Conservation (phyloP, 2,888 invertebrate genomes). For the Halocaridina rubra region DNA sequence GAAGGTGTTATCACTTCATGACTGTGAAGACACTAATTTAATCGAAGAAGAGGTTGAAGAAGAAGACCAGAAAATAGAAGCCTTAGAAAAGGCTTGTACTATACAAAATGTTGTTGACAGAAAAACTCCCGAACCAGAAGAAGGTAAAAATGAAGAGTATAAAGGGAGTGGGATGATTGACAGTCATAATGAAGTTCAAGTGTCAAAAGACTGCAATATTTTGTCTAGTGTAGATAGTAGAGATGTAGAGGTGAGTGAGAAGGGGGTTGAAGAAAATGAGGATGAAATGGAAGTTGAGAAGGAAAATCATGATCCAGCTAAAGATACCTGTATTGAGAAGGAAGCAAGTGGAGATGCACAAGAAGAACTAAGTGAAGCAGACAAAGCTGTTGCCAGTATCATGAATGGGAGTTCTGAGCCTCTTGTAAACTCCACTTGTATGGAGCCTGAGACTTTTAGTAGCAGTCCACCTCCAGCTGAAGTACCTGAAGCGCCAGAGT, state of each 20-base stretch:
- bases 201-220: not conserved
- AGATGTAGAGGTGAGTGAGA: slow-evolving; percentile 3
- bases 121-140: not conserved
- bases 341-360: not conserved
- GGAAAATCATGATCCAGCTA: slow-evolving; percentile 43
- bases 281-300: slow-evolving; percentile 38
- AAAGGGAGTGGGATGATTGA: not conserved
- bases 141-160: not conserved
- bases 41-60: not conserved
- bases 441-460: slow-evolving; percentile 36
- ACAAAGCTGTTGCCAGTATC: slow-evolving; percentile 63
- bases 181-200: not conserved
- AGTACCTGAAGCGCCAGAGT: slow-evolving; percentile 30
- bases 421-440: slow-evolving; percentile 21
- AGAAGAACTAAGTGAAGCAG: slow-evolving; percentile 61
- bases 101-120: not conserved
- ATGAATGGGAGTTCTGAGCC: slow-evolving; percentile 49
- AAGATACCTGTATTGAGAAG: slow-evolving; percentile 18
- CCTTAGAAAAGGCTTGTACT: not conserved
- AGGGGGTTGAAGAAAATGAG: not conserved
- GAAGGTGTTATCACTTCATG: not conserved
- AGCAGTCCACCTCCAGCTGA: slow-evolving; percentile 37
- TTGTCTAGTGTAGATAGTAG: not conserved
- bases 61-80: not conserved
- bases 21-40: not conserved